Conservation (phyloP, 2,113 vertebrate species). For the Chrysochloris asiatica region DNA sequence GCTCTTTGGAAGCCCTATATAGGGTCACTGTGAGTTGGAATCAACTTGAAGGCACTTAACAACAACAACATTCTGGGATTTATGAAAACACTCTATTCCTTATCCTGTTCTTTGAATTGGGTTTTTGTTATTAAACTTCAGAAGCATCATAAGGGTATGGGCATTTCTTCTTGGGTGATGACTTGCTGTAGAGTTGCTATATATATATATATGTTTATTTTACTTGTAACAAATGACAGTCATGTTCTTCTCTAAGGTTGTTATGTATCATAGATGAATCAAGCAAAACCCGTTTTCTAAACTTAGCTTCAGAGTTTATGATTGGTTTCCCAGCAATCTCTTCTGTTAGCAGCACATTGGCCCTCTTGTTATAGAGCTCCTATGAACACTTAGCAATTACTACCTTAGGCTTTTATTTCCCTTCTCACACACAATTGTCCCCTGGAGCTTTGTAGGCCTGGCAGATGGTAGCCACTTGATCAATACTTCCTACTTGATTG, state of each 20-base stretch:
- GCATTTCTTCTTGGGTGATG: neutral
- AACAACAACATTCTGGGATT: too few relatives aligned
- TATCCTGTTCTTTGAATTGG: neutral
- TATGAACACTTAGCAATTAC: neutral
- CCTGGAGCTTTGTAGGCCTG: neutral
- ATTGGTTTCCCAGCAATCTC: neutral
- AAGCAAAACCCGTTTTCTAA: neutral
- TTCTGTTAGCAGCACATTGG: neutral
- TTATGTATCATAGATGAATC: neutral
- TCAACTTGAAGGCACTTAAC: too few relatives aligned
- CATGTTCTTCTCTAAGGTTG: neutral
- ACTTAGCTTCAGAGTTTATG: too few relatives aligned
- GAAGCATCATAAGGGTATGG: neutral
- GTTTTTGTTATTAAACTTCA: neutral
- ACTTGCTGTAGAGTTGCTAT: neutral
- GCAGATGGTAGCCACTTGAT: neutral
- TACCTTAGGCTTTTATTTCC: neutral
- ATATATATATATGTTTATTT: too few relatives aligned
- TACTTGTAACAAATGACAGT: neutral
- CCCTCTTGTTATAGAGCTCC: neutral
- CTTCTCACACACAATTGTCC: neutral
- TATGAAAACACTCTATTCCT: neutral
- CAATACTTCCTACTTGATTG: slow-evolving; percentile 8
- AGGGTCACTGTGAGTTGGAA: too few relatives aligned
- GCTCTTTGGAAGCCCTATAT: too few relatives aligned